Percentiles rank a stretch among this genome's conserved stretches.
These are phyloP conservation scores for Rhinopomastus cyanomelas DNA, from an alignment of 2,113 vertebrate genomes.

Conservation along the genomic window DNA sequence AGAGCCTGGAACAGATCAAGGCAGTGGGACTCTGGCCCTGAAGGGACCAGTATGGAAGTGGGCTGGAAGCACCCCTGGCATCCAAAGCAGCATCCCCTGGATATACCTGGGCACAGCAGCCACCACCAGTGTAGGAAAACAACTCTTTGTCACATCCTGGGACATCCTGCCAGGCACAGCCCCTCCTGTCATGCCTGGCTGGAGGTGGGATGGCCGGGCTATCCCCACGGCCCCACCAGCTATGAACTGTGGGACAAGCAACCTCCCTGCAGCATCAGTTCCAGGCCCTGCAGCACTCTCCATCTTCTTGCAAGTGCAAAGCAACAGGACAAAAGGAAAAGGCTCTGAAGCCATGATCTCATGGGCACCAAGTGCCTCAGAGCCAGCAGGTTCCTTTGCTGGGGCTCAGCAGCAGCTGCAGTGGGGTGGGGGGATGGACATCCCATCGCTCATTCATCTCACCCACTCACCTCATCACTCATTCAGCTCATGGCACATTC, in stretches of 20 bases:
- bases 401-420: neutral
- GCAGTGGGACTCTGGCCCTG: rapidly evolving
- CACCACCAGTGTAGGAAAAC: neutral
- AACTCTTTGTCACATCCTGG: neutral
- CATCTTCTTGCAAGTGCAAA: too few relatives aligned
- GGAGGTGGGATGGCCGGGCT: neutral
- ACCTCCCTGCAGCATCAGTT: rapidly evolving
- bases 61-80: neutral
- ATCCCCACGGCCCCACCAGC: rapidly evolving
- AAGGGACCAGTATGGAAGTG: neutral
- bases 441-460: neutral
- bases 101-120: neutral
- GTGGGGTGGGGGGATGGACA: neutral
- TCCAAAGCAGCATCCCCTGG: rapidly evolving
- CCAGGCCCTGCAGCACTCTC: neutral
- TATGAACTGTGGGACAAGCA: too few relatives aligned
- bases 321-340: too few relatives aligned
- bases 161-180: neutral
- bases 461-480: too few relatives aligned
- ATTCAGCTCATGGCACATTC: rapidly evolving
- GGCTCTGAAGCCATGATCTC: rapidly evolving
- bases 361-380: neutral
- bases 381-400: rapidly evolving
- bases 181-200: neutral
- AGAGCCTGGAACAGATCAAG: neutral